Evolutionary conservation across 2,888 invertebrate species (phyloP).

Genomic region (Drosophila prostipennis): DNA sequence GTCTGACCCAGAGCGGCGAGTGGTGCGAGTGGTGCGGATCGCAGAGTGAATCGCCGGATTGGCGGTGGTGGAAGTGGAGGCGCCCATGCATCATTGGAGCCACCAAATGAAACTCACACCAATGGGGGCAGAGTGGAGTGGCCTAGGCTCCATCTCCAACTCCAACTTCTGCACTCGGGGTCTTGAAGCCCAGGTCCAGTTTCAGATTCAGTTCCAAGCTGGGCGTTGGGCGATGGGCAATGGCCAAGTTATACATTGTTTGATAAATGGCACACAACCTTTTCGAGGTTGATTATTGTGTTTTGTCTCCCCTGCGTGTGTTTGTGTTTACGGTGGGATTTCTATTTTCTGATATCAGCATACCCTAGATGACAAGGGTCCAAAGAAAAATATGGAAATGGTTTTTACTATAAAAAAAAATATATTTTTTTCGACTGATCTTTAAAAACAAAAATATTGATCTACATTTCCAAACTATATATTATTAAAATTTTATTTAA

Average conservation of each 20-base stretch:
- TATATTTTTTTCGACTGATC: too few species aligned
- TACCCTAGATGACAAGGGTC: background rate
- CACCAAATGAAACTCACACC: conserved; percentile 74
- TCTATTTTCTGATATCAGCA: conserved; percentile 48
- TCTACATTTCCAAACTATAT: too few species aligned
- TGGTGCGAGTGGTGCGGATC: conserved; percentile 29
- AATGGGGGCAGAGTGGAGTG: conserved; percentile 48
- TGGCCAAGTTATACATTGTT: conserved; percentile 74
- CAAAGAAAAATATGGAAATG: background rate
- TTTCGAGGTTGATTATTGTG: conserved; percentile 81
- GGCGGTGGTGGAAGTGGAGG: conserved; percentile 38
- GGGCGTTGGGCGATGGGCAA: conserved; percentile 23
- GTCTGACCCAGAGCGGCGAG: conserved; percentile 72
- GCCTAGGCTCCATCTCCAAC: conserved; percentile 8
- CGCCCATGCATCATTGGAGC: conserved; percentile 62
- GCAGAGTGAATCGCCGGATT: conserved; percentile 13
- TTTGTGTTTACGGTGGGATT: conserved; percentile 60
- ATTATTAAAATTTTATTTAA: too few species aligned
- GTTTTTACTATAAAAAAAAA: too few species aligned
- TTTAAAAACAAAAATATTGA: too few species aligned
- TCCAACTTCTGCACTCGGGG: conserved; percentile 18
- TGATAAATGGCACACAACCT: conserved; percentile 81
- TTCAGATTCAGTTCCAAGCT: conserved; percentile 65
- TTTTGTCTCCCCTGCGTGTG: conserved; percentile 66
- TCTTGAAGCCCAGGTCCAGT: conserved; percentile 44